Evolutionary conservation across 2,797 vertebrate species (phyloP), one percentile per base, ranked within the genome.

Genomic region (Phoebastria nigripes): DNA sequence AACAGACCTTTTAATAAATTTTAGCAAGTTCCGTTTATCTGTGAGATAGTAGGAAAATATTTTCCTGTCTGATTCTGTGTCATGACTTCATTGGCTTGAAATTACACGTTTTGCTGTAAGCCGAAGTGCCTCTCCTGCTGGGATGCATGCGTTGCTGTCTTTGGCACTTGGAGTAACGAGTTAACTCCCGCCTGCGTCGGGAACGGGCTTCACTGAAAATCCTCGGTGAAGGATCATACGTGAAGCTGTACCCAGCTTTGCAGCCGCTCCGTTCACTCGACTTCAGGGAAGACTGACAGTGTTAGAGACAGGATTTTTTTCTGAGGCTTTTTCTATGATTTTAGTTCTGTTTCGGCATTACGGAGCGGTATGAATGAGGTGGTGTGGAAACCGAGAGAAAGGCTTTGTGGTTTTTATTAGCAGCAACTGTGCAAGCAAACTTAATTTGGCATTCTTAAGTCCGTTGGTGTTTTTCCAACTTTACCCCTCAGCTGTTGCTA

Each of bases 401-500:
- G 87, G 52, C 47, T 73, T 95, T 87, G 88, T 77, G 67, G 49
- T 82, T 89, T 96, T 90, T 97, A 97, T 93, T 96, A 96, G 89
- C 81, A 95, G 33, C 95, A 95, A 94, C 94, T 96, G 85, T 96
- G 93, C 86, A 90, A 90, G 90, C 61, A 85, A 96, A 73, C 89
- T 90, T 96, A 82, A 94, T 93, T 95, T 96, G 93, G 92, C 87
- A 61, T 80, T 80, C 83, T 56, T 41, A 89, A 90, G 85, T 46
- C 70, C 1, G 2, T 46, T 92, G 79, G 92, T 93, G 76, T 39
- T 87, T 80, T 94, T 97, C 97, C 93, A 96, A 71, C 92, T 94
- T 88, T 89, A 94, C 87, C 91, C 85, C 80, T 97, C 97, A 96
- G 83, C 93, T 96, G 82, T 97, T 97, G 96, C 86, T 90, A 87